Conservation (phyloP, 2,113 vertebrate species). For the Sinosuthora webbiana region DNA sequence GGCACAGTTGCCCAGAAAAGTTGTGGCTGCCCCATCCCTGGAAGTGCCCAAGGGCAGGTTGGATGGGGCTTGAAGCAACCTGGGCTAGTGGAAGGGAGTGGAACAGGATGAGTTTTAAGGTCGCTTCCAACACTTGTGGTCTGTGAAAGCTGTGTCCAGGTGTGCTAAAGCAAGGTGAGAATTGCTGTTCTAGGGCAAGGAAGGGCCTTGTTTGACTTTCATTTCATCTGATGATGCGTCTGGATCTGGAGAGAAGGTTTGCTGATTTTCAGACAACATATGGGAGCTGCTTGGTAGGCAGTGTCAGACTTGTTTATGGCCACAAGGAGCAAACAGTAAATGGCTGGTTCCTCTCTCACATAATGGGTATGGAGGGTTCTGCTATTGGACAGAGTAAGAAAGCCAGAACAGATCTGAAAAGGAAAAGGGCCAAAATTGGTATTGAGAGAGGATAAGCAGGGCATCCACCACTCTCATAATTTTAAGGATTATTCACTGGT, state of each 20-base stretch:
- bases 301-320: background rate
- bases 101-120: background rate
- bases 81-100: background rate
- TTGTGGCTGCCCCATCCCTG: background rate
- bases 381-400: background rate
- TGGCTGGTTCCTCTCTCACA: background rate
- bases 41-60: background rate
- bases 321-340: background rate
- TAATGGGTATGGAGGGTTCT: background rate
- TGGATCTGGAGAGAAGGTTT: background rate
- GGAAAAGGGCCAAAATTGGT: background rate
- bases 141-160: background rate
- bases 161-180: background rate
- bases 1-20: background rate
- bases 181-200: background rate
- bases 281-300: background rate
- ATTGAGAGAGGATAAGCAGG: background rate
- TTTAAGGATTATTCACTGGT: background rate
- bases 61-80: rapidly evolving
- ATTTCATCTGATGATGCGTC: background rate
- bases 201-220: background rate
- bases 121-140: background rate
- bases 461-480: background rate
- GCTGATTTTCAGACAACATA: background rate
- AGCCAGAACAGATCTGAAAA: background rate